Conservation (phyloP, 1,140 invertebrate genomes). For the Limonius californicus region DNA sequence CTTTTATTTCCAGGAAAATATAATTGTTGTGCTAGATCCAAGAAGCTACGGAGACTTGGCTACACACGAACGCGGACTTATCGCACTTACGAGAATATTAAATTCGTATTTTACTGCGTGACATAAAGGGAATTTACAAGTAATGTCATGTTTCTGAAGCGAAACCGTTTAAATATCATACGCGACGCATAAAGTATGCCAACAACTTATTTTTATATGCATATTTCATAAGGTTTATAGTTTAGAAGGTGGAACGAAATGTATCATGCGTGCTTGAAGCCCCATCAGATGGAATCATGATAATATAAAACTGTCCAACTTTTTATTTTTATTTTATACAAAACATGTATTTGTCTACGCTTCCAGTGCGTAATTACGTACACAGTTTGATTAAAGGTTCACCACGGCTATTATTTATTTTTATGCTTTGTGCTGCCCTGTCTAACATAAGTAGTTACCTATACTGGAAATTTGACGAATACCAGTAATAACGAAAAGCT, state of each 20-base stretch:
- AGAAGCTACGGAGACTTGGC: background rate
- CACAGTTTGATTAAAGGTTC: background rate
- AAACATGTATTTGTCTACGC: background rate
- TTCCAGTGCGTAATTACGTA: background rate
- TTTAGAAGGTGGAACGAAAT: background rate
- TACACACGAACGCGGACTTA: background rate
- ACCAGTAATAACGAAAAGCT: no score
- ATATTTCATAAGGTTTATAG: background rate
- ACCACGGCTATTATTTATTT: no score
- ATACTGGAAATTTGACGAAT: no score
- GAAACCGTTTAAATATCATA: background rate
- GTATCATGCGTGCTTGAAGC: background rate
- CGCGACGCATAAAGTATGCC: background rate
- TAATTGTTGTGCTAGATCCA: background rate
- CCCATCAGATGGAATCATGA: no score
- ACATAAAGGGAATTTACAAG: no score
- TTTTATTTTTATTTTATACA: background rate
- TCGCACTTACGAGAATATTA: background rate
- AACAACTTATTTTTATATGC: background rate
- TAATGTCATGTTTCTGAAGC: background rate
- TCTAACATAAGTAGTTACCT: no score
- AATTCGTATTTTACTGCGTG: background rate
- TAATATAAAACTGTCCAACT: background rate
- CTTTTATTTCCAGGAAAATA: conserved; percentile 7
- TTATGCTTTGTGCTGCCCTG: no score